Conservation (phyloP, 2,797 vertebrate species). For the Microctenopoma stevenorrisi region DNA sequence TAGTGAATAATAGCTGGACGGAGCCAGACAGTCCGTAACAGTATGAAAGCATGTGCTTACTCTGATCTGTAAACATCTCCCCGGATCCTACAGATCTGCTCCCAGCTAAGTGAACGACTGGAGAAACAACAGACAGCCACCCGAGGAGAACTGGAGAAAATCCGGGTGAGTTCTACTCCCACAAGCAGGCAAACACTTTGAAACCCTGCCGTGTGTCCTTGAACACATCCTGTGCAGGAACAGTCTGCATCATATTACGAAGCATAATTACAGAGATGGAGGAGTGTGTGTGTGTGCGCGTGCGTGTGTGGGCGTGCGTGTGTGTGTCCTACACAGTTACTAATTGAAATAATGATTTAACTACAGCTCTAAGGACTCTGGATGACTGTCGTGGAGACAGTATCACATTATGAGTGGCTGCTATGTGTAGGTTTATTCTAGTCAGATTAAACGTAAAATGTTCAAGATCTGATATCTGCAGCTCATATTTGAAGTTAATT, state of each 20-base stretch:
- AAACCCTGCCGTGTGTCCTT: not conserved
- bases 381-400: not conserved
- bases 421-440: not conserved
- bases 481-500: not conserved
- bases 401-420: not conserved
- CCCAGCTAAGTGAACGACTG: conserved; percentile 96
- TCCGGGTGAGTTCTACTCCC: conserved; percentile 87
- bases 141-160: conserved; percentile 95
- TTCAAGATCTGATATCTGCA: not conserved
- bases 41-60: not conserved
- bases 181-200: not conserved
- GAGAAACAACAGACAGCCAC: conserved; percentile 97
- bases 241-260: not conserved
- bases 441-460: not conserved
- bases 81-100: conserved; percentile 90
- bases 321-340: no score
- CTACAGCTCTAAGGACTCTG: not conserved
- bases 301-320: no score
- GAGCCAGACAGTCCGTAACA: not conserved
- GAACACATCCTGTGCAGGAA: conserved; percentile 8
- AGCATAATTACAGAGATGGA: conserved; percentile 19
- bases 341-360: conserved; percentile 18
- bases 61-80: conserved; percentile 11
- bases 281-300: not conserved
- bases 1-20: not conserved